Base-by-base conservation (phyloP, 2,888 invertebrate species). In the Ferrisia virgata region DNA sequence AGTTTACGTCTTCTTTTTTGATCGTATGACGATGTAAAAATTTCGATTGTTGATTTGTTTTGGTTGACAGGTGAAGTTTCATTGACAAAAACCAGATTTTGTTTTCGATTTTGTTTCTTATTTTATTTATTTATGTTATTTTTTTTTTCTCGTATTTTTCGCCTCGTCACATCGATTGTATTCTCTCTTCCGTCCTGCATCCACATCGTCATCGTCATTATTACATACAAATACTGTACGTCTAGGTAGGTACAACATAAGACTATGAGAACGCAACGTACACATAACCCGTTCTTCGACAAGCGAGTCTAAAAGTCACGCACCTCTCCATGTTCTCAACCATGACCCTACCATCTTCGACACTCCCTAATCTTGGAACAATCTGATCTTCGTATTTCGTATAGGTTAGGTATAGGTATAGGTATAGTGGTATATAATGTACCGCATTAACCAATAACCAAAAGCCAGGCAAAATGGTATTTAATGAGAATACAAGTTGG, bases 291-390 rank as follows among this genome's bases (percentile, higher is more conserved):
- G 72, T 76, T 76, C 72, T 36, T 36, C 36, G 69, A 69, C 69
- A 2, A 36, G n/a, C n/a, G 28, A 64, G 72, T 36, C 72, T 36
- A 76, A 76, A 69, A 69, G 72, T 76, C 72, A 76, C 72, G 36
- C 72, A 11, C 28, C 72, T 76, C 69, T 18, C 18, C 1, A 28
- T 28, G 28, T 53, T 11, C 64, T 76, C 72, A 76, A 76, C 72
- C 72, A 76, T 76, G 72, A 76, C 72, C 72, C 72, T 76, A 76
- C 72, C 72, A 36, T 76, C 72, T n/a, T 18, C 53, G 28, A 28
- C 64, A 64, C 64, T 64, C 64, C 64, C 64, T 64, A 64, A 64
- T 28, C 72, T 25, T 36, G 33, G 18, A 76, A 76, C 31, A 76
- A 33, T 58, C 53, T 15, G 69, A 33, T 69, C 69, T 69, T 31